Conservation (phyloP, 2,888 invertebrate genomes). For the Dysmachus trigonus region DNA sequence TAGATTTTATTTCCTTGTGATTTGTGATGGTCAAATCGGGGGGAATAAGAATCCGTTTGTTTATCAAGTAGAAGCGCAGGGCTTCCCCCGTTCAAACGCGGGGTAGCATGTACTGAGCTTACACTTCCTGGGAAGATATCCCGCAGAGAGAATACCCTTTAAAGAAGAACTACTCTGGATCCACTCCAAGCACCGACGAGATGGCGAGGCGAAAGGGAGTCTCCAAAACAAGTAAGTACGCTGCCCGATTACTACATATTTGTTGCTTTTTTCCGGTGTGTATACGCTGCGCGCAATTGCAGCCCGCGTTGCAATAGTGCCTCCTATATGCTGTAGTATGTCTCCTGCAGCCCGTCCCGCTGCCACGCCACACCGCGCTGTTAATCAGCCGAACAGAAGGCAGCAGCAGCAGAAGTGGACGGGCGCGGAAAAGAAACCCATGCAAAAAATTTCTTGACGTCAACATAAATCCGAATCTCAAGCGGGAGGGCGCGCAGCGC, state of each 20-base stretch:
- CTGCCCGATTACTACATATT: not conserved
- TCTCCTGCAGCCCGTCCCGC: not conserved
- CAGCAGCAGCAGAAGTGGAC: not conserved
- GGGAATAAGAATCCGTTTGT: not conserved
- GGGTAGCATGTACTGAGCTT: constrained; percentile 9
- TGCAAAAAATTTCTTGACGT: constrained; percentile 29
- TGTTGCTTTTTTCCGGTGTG: not conserved
- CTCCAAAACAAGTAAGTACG: constrained; percentile 49
- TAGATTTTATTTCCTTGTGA: not conserved
- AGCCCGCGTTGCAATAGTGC: not conserved
- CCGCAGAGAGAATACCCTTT: not conserved
- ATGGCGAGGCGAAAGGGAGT: constrained; percentile 50
- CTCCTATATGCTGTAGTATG: no score
- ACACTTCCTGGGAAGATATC: not conserved
- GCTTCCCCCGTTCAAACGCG: not conserved
- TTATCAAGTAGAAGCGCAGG: not conserved
- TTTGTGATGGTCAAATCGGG: constrained; percentile 18
- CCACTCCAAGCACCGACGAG: not conserved
- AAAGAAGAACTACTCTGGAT: not conserved
- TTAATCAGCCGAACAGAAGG: no score
- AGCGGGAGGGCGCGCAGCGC: not conserved
- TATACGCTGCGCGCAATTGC: not conserved
- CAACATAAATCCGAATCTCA: constrained; percentile 14
- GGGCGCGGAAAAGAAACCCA: not conserved
- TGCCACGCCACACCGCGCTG: not conserved